Percentiles rank a stretch among this genome's conserved stretches.
phyloP scores from a whole-genome alignment of 2,888 invertebrate species.

The Chrysodeixis includens region DNA sequence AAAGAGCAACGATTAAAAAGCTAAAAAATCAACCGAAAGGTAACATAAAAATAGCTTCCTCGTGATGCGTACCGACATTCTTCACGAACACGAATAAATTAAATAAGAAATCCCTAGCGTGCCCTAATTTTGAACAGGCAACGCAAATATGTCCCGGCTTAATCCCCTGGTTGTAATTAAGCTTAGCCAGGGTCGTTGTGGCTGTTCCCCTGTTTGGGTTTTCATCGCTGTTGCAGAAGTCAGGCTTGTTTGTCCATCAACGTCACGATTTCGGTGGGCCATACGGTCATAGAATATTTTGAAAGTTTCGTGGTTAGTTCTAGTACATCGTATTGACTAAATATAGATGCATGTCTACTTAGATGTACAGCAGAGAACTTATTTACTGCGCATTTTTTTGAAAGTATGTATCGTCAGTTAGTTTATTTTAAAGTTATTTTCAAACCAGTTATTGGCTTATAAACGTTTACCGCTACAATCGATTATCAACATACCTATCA shows the following conservation, averaged over 20 bases:
- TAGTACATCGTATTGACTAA: too few relatives aligned
- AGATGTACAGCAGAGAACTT: too few relatives aligned
- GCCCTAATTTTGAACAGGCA: constrained; percentile 66
- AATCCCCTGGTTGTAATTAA: constrained; percentile 68
- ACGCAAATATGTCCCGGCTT: constrained; percentile 67
- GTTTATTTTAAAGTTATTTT: too few relatives aligned
- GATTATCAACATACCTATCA: too few relatives aligned
- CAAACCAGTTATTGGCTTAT: too few relatives aligned
- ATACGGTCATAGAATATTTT: constrained; percentile 10
- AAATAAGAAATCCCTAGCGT: constrained; percentile 69
- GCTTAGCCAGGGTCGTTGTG: constrained; percentile 61
- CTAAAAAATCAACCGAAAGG: constrained; percentile 20
- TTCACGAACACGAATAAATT: constrained; percentile 71
- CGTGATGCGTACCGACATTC: constrained; percentile 55
- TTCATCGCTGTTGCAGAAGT: constrained; percentile 54
- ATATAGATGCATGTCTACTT: too few relatives aligned
- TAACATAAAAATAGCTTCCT: constrained; percentile 36
- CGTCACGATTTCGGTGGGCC: constrained; percentile 54
- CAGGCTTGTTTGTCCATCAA: constrained; percentile 57
- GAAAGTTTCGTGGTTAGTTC: not conserved
- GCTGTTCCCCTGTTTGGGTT: constrained; percentile 60
- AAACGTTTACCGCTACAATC: too few relatives aligned
- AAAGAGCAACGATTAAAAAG: not conserved
- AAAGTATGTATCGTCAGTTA: too few relatives aligned
- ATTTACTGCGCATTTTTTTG: too few relatives aligned